Conservation (phyloP, 2,888 invertebrate species). For the Calliscelio sp. region DNA sequence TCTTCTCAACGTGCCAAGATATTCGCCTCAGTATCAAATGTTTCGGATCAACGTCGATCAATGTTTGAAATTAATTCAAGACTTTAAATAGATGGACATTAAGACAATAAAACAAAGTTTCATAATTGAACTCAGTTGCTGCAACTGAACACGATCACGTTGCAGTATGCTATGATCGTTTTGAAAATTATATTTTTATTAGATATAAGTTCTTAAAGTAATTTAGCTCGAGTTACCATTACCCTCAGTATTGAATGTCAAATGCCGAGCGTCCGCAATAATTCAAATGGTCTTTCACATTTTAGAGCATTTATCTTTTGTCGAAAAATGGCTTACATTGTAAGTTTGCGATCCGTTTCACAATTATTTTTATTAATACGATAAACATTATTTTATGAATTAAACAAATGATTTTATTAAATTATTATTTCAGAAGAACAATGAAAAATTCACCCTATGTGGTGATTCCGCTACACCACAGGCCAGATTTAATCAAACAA, state of each 20-base stretch:
- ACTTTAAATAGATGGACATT: slow-evolving; percentile 35
- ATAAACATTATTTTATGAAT: no score
- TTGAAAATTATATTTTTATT: slow-evolving; percentile 25
- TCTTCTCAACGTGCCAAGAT: slow-evolving; percentile 41
- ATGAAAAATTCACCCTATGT: slow-evolving; percentile 80
- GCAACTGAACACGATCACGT: slow-evolving; percentile 19
- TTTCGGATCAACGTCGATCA: slow-evolving; percentile 12
- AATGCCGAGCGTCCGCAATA: neutral
- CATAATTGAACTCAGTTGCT: slow-evolving; percentile 28
- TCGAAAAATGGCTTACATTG: slow-evolving; percentile 51
- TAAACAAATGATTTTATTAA: no score
- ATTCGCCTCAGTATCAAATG: slow-evolving; percentile 34
- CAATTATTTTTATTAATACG: slow-evolving; percentile 6
- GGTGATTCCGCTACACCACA: slow-evolving; percentile 90
- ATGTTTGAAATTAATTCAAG: slow-evolving; percentile 27
- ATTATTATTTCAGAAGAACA: slow-evolving; percentile 75
- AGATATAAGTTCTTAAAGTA: slow-evolving; percentile 15
- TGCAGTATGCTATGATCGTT: slow-evolving; percentile 20
- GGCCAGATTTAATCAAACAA: slow-evolving; percentile 90
- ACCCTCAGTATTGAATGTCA: slow-evolving; percentile 29
- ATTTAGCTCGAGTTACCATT: slow-evolving; percentile 2
- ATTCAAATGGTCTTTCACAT: slow-evolving; percentile 35
- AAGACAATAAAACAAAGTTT: slow-evolving; percentile 16
- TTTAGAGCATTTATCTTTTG: slow-evolving; percentile 23
- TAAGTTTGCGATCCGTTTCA: slow-evolving; percentile 5